These are phyloP conservation scores for Redunca redunca DNA, from an alignment of 2,113 vertebrate genomes.

Conservation along the genomic window DNA sequence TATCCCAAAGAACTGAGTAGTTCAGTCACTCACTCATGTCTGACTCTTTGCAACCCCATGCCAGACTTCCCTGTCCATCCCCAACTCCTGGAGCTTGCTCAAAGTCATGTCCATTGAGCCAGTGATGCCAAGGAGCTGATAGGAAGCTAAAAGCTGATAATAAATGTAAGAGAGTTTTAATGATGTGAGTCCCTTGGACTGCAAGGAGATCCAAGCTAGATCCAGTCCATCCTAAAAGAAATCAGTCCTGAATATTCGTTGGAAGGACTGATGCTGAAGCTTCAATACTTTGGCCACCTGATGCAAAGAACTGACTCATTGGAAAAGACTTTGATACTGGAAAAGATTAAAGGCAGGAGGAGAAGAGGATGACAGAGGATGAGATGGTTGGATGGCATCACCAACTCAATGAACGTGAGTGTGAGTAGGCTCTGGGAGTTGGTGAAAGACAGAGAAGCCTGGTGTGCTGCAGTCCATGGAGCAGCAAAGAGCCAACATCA, in stretches of 20 bases:
- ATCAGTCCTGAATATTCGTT: neutral
- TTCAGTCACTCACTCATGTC: neutral
- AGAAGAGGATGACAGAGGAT: neutral
- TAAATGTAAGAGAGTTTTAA: neutral
- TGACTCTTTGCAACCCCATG: neutral
- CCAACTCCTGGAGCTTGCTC: neutral
- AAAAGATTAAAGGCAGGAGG: neutral
- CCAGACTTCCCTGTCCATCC: neutral
- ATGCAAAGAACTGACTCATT: neutral
- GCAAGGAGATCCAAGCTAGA: neutral
- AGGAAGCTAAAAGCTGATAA: neutral
- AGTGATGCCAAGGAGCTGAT: neutral
- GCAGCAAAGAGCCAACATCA: neutral
- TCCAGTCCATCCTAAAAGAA: neutral
- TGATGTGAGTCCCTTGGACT: neutral
- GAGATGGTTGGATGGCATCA: neutral
- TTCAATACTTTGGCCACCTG: neutral
- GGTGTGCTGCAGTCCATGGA: neutral
- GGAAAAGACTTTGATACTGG: neutral
- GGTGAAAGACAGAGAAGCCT: neutral
- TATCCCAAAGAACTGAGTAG: neutral
- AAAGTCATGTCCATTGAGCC: neutral
- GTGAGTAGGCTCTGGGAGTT: neutral
- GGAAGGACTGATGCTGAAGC: neutral
- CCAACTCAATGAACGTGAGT: neutral